Conservation (phyloP, 2,113 vertebrate species). For the Otolemur garnettii region DNA sequence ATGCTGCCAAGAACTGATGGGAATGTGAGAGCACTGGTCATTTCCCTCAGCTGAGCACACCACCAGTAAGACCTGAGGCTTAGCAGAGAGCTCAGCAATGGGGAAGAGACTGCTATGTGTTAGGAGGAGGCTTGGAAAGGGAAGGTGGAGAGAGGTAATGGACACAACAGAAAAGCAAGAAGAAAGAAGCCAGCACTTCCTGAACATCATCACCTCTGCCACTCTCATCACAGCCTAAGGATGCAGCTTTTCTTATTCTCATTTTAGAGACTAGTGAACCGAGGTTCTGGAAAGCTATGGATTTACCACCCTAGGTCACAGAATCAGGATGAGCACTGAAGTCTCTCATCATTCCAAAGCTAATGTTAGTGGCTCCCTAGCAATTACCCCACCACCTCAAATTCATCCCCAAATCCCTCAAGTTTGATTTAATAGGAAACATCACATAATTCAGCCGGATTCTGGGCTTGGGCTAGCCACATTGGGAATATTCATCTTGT, state of each 20-base stretch:
- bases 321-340: background rate
- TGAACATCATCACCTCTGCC: background rate
- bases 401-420: background rate
- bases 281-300: background rate
- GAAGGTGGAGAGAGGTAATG: background rate
- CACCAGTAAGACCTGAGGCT: fast-evolving
- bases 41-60: background rate
- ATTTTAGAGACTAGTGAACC: background rate
- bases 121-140: background rate
- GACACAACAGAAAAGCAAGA: background rate
- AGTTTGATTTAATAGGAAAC: background rate
- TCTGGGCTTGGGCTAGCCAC: background rate
- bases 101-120: background rate
- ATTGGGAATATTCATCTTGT: background rate
- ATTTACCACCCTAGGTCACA: background rate
- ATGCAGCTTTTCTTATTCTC: background rate
- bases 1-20: background rate
- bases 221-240: background rate
- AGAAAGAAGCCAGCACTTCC: background rate
- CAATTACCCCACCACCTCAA: background rate
- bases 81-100: fast-evolving
- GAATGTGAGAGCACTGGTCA: too few species aligned
- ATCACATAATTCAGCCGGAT: background rate
- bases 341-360: background rate
- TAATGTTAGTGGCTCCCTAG: background rate